Evolutionary conservation across 2,888 invertebrate genomes (phyloP), one percentile per base, ranked within the genome.

Genomic region (Pyralis farinalis): DNA sequence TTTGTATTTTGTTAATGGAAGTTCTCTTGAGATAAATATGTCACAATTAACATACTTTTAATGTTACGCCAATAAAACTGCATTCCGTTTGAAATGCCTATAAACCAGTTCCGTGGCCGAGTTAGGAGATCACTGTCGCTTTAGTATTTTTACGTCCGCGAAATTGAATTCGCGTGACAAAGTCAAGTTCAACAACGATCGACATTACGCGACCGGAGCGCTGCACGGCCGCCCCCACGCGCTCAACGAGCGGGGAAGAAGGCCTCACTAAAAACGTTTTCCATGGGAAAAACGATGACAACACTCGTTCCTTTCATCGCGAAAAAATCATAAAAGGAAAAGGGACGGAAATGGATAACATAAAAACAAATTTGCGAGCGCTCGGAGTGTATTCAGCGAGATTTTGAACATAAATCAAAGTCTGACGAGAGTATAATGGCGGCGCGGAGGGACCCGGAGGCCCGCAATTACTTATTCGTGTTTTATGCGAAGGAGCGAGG

Each of bases 391-490:
- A 54, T 54, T 47, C 49, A 46, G 49, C 42, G 49, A 35, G 46
- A 55, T 57, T 60, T 43, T 43, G 40, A 34, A 46, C 55, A 55
- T 63, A 61, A 66, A 68, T 70, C 68, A 65, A 57, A 59, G 58
- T 47, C 46, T 34, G 41, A 40, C 29, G 42, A 46, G 46, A 37
- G 43, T 40, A 47, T 58, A 56, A 63, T 56, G 60, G 54, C 46
- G 40, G 41, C 45, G 44, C 49, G 47, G 47, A 47, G 12, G 43
- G 25, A 31, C 30, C 16, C 8, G 34, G 38, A 30, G 11, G 12
- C 40, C 22, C 29, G 38, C 33, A 44, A 39, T 47, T 46, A 48
- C 41, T 51, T 47, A 46, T 49, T 43, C 47, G 41, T 25, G 42
- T 40, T 34, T 29, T 21, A 11, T 25, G 9, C 20, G 37, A n/a